Conservation (phyloP, 2,797 vertebrate genomes). For the Oreochromis grahami region DNA sequence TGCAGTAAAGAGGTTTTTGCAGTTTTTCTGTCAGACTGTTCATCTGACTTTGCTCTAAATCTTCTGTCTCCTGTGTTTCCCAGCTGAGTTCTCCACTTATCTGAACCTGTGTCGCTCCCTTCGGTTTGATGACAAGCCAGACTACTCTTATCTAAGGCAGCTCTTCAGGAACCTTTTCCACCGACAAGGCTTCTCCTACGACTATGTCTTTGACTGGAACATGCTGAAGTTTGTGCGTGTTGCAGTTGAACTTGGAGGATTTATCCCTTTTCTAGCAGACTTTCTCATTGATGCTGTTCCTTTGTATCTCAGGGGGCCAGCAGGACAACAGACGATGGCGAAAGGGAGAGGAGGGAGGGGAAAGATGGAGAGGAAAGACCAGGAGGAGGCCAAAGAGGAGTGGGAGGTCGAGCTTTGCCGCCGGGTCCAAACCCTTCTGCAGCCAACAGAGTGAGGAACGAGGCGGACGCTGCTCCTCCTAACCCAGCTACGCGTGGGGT, state of each 20-base stretch:
- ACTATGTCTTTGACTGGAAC: conserved; percentile 99
- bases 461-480: conserved; percentile 84
- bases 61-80: not conserved
- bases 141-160: conserved; percentile 94
- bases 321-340: conserved; percentile 88
- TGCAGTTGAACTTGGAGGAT: not conserved
- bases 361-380: conserved; percentile 73
- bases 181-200: conserved; percentile 96
- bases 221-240: conserved; percentile 96
- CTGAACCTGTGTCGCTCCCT: conserved; percentile 96
- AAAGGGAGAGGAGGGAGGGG: conserved; percentile 83
- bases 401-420: conserved; percentile 84
- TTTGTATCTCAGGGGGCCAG: conserved; percentile 82
- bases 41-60: not conserved
- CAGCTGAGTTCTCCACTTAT: conserved; percentile 97
- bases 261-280: not conserved
- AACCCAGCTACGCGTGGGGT: conserved; percentile 86
- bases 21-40: not conserved
- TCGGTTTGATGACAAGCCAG: conserved; percentile 95
- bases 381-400: conserved; percentile 81
- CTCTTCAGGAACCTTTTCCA: conserved; percentile 98
- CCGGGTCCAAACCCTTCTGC: conserved; percentile 85
- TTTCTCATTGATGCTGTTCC: not conserved
- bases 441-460: conserved; percentile 88
- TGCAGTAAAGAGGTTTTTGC: not conserved